Percentiles rank a stretch among this genome's conserved stretches.
Conservation (phyloP, 2,888 invertebrate species). For the Ceratothoa steindachneri region DNA sequence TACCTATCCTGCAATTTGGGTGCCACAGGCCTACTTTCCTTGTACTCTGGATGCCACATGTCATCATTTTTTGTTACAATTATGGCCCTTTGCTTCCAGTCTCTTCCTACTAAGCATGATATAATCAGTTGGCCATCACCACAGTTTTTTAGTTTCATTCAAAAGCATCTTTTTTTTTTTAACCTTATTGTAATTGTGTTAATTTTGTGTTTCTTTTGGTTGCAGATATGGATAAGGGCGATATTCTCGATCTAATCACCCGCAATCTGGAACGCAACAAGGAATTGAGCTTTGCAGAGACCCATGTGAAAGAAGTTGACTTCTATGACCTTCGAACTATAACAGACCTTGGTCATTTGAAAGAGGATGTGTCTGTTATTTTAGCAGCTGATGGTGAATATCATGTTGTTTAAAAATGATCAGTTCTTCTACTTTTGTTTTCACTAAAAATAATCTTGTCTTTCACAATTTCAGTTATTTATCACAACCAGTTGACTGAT, state of each 20-base stretch:
- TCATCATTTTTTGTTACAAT: too few species aligned
- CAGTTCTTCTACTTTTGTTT: background rate
- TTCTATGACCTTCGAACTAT: slow-evolving; percentile 37
- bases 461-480: slow-evolving; percentile 65
- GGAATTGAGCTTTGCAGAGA: slow-evolving; percentile 54
- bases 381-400: slow-evolving; percentile 75
- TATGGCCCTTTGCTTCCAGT: too few species aligned
- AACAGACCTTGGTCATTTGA: background rate
- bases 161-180: too few species aligned
- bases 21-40: too few species aligned
- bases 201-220: too few species aligned
- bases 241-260: slow-evolving; percentile 68
- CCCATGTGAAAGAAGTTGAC: slow-evolving; percentile 32
- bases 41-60: too few species aligned
- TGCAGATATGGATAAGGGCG: slow-evolving; percentile 71
- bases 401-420: background rate
- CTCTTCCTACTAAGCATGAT: too few species aligned
- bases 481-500: slow-evolving; percentile 74
- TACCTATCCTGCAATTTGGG: too few species aligned
- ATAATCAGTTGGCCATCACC: too few species aligned
- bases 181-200: too few species aligned
- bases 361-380: slow-evolving; percentile 59
- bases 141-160: too few species aligned
- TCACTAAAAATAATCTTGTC: background rate
- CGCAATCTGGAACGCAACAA: slow-evolving; percentile 67